These are phyloP conservation scores for Neolamprologus variostigma DNA, from an alignment of 2,113 vertebrate genomes.

Conservation along the genomic window DNA sequence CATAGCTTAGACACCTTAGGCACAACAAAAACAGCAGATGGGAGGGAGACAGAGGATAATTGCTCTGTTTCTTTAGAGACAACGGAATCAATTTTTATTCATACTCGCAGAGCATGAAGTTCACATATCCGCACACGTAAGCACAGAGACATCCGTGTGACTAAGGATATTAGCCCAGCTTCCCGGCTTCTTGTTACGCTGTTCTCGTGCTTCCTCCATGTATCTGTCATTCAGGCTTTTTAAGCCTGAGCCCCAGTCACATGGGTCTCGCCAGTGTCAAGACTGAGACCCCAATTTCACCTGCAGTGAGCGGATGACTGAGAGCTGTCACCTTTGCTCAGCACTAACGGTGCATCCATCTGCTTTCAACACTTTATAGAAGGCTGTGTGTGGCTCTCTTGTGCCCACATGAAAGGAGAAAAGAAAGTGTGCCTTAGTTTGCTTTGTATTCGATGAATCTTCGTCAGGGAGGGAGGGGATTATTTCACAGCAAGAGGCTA, in stretches of 20 bases:
- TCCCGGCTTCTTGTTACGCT: not conserved
- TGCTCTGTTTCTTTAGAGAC: slow-evolving; percentile 18
- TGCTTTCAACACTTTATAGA: not conserved
- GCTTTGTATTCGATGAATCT: slow-evolving; percentile 17
- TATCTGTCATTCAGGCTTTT: not conserved
- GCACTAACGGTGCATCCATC: not conserved
- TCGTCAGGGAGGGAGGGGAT: slow-evolving; percentile 22
- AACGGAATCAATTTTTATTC: slow-evolving; percentile 3
- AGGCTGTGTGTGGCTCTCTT: slow-evolving; percentile 1
- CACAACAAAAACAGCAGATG: slow-evolving; percentile 14
- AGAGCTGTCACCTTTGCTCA: slow-evolving; percentile 43
- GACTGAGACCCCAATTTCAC: slow-evolving; percentile 52
- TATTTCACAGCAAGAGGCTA: slow-evolving; percentile 5
- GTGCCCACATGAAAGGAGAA: slow-evolving; percentile 25
- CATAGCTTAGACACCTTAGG: not conserved
- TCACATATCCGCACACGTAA: not conserved
- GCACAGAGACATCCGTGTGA: not conserved
- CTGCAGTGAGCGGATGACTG: slow-evolving; percentile 19
- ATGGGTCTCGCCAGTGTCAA: not conserved
- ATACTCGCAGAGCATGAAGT: not conserved
- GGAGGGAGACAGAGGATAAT: slow-evolving; percentile 11
- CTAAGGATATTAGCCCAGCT: not conserved
- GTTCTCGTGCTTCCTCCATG: not conserved
- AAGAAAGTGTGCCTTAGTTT: slow-evolving; percentile 16
- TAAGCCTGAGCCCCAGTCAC: not conserved